These are phyloP conservation scores for Ambastaia sidthimunki DNA, from an alignment of 2,797 vertebrate species.

Conservation along the genomic window DNA sequence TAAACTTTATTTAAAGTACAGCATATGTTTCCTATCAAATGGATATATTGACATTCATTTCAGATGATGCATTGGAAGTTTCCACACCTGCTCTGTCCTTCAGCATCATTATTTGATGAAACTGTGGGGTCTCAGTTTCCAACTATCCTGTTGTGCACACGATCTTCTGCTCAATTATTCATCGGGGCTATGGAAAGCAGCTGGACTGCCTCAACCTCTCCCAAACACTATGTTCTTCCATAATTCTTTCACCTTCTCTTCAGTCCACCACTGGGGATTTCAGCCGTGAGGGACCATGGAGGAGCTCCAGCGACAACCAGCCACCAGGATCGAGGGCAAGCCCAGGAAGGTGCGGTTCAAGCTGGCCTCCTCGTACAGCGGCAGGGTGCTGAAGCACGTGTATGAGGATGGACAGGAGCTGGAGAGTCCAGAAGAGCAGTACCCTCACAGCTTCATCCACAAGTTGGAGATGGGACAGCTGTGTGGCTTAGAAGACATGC, in stretches of 20 bases:
- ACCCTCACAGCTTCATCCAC: constrained; percentile 85
- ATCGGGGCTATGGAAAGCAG: constrained; percentile 69
- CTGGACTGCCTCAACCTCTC: constrained; percentile 53
- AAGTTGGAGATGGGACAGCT: constrained; percentile 79
- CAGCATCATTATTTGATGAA: constrained; percentile 82
- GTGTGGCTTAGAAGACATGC: constrained; percentile 73
- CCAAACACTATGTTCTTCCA: constrained; percentile 12
- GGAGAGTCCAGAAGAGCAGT: constrained; percentile 89
- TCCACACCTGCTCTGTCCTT: constrained; percentile 63
- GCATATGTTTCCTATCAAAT: background rate
- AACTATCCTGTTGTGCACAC: constrained; percentile 77
- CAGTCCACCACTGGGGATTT: constrained; percentile 14
- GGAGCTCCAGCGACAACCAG: constrained; percentile 80
- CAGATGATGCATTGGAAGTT: background rate
- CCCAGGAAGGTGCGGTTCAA: constrained; percentile 94
- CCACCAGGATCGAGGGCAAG: constrained; percentile 78
- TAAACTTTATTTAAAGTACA: background rate
- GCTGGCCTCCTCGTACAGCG: constrained; percentile 92
- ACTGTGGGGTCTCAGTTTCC: constrained; percentile 78
- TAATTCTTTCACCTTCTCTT: constrained; percentile 31
- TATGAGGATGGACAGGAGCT: constrained; percentile 95
- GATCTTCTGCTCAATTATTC: constrained; percentile 86
- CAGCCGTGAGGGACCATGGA: constrained; percentile 77
- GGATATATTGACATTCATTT: constrained; percentile 12
- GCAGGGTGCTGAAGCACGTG: constrained; percentile 92